Percentiles rank a stretch among this genome's conserved stretches.
Evolutionary conservation across 1,140 invertebrate species (phyloP).

Genomic region (Trichonephila inaurata): DNA sequence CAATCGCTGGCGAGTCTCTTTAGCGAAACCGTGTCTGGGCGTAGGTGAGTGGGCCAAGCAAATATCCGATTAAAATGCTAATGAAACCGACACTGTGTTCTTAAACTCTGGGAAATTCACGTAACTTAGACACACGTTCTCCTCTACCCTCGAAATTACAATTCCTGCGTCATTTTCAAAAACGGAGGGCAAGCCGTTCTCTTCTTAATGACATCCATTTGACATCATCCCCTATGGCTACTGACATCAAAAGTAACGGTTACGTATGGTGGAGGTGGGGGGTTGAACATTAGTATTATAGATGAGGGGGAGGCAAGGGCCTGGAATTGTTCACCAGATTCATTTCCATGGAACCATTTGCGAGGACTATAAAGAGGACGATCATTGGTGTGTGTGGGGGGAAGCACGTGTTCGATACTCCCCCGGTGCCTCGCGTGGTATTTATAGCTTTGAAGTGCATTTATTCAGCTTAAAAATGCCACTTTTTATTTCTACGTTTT

Average conservation of each 20-base stretch:
- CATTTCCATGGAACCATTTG: constrained; percentile 74
- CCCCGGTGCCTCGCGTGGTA: constrained; percentile 37
- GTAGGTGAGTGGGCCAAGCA: not conserved
- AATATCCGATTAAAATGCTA: constrained; percentile 69
- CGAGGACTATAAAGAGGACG: constrained; percentile 64
- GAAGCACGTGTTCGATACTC: constrained; percentile 11
- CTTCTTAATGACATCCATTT: constrained; percentile 74
- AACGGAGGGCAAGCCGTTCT: constrained; percentile 52
- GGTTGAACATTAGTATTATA: constrained; percentile 63
- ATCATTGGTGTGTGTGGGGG: not conserved
- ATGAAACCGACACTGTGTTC: constrained; percentile 34
- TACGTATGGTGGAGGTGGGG: constrained; percentile 52
- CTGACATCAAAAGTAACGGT: constrained; percentile 75
- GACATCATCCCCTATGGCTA: constrained; percentile 75
- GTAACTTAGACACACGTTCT: not conserved
- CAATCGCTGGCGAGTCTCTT: not conserved
- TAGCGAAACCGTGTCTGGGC: not conserved
- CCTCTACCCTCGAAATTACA: constrained; percentile 44
- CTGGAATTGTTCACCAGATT: constrained; percentile 73
- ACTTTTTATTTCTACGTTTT: constrained; percentile 11
- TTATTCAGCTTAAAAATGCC: constrained; percentile 64
- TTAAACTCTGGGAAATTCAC: not conserved
- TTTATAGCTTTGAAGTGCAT: constrained; percentile 67
- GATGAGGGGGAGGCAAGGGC: constrained; percentile 15
- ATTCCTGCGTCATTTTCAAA: constrained; percentile 67